These are phyloP conservation scores for Sylvia borin DNA, from an alignment of 2,797 vertebrate species.

Conservation along the genomic window DNA sequence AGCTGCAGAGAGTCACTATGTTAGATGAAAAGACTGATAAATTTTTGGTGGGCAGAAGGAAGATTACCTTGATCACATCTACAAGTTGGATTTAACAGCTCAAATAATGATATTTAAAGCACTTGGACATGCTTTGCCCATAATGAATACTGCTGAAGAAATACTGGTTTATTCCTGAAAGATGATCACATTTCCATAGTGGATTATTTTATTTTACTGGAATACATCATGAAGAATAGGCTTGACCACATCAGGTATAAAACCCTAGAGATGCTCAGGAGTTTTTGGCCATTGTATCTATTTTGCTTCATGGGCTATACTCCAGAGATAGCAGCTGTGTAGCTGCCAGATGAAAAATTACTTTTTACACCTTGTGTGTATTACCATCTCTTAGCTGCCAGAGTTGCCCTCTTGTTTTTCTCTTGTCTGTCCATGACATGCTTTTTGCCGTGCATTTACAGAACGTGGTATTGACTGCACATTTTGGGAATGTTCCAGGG, in stretches of 20 bases:
- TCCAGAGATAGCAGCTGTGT: background rate
- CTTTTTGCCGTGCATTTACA: background rate
- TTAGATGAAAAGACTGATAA: background rate
- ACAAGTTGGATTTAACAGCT: background rate
- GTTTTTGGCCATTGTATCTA: background rate
- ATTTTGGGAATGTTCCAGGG: background rate
- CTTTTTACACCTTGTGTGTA: background rate
- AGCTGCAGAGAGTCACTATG: background rate
- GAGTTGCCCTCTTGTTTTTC: background rate
- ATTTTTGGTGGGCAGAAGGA: background rate
- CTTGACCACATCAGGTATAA: background rate
- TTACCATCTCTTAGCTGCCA: background rate
- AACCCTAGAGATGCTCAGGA: background rate
- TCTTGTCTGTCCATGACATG: background rate
- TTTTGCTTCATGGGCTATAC: background rate
- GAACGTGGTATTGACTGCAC: background rate
- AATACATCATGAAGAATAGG: background rate
- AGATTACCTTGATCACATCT: background rate
- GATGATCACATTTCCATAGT: background rate
- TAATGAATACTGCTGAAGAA: background rate
- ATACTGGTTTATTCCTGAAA: background rate
- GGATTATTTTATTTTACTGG: background rate
- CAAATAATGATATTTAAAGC: background rate
- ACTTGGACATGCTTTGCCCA: fast-evolving
- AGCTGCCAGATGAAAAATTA: background rate